Evolutionary conservation across 2,888 invertebrate genomes (phyloP), one percentile per base, ranked within the genome.

Genomic region (Pocota personata): DNA sequence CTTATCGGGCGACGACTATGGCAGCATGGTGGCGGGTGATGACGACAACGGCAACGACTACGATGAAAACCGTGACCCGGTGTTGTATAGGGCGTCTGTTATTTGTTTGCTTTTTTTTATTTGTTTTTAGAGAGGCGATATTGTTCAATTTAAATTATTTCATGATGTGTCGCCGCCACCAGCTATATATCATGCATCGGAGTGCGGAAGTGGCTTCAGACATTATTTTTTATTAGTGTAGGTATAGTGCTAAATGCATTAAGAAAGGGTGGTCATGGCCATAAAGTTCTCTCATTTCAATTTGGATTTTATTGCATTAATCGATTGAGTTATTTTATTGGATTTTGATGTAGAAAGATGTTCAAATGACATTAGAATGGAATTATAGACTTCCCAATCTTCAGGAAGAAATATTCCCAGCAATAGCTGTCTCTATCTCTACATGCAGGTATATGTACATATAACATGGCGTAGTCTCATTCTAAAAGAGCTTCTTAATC

Each of bases 261-360:
- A 67, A 55, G 30, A 32, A 10, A 10, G 24, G 21, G 46, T 30
- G 48, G 32, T 10, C 2, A 19, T 32, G 0, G 37, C 1, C 52
- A 12, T 27, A 43, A 12, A 27, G 8, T 16, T 64, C 7, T 64
- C 5, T 10, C 32, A 48, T 32, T 64, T n/a, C 19, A 48, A 12
- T 64, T 64, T 19, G 21, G 46, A 19, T 43, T 62, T 46, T 43
- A 30, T 62, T 30, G 46, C 32, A 35, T 64, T 32, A 64, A 64
- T 48, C 64, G 64, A 64, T 48, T 64, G 48, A 48, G 24, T 10
- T 55, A 3, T 32, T 55, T 64, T 64, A 62, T 62, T 62, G 16
- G 62, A 62, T 62, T 46, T 40, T 2, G 37, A 4, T n/a, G n/a
- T 0, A 3, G 37, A 10, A 0, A 3, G 40, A 14, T n/a, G 40